phyloP scores from a whole-genome alignment of 2,113 vertebrate species.

The Perognathus longimembris region DNA sequence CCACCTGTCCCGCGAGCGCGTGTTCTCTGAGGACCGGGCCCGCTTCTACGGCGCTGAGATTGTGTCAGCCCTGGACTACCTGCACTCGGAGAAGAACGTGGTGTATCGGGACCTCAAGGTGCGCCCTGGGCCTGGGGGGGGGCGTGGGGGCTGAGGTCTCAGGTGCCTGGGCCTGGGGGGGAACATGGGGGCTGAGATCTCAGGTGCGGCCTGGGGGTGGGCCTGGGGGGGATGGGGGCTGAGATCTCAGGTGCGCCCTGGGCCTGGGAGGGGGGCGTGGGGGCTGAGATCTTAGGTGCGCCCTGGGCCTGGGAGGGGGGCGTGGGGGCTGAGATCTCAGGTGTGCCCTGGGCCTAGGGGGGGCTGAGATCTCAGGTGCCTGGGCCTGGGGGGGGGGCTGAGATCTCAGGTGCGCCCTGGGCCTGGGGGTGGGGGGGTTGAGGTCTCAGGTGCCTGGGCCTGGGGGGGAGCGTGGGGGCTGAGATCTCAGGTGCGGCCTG shows the following conservation, averaged over 20 bases:
- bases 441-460: conserved; percentile 86
- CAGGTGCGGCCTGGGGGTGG: no score
- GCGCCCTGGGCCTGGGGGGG: rapidly evolving
- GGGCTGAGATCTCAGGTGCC: no score
- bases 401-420: no score
- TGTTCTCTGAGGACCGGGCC: conserved; percentile 97
- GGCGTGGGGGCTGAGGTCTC: rapidly evolving
- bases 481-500: no score
- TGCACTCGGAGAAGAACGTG: conserved; percentile 97
- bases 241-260: background rate
- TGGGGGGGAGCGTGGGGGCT: rapidly evolving
- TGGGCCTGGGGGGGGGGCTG: no score
- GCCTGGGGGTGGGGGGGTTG: background rate
- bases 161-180: no score
- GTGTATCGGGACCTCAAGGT: conserved; percentile 99
- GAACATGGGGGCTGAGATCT: no score
- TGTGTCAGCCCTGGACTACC: conserved; percentile 96
- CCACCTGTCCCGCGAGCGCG: conserved; percentile 95
- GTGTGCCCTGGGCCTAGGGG: no score
- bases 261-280: no score
- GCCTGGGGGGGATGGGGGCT: background rate
- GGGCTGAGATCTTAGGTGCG: no score
- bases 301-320: no score
- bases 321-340: no score
- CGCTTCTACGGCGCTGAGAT: conserved; percentile 99